A percentile compares a stretch with the other conserved stretches of the same genome.
phyloP scores from a whole-genome alignment of 2,113 vertebrate genomes.

The Anoura caudifer region DNA sequence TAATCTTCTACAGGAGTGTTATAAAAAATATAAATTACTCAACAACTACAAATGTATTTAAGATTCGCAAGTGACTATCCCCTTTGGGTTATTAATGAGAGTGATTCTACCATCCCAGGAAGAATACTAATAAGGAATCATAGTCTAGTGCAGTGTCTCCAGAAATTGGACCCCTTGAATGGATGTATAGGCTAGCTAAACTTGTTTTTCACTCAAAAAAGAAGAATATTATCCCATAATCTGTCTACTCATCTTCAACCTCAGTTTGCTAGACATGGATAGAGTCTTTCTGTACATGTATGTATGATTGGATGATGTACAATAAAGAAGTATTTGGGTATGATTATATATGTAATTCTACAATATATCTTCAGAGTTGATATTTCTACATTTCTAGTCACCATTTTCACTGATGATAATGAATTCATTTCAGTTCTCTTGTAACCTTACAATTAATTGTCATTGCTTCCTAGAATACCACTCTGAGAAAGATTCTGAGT shows the following conservation, averaged over 20 bases:
- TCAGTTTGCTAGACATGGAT: neutral
- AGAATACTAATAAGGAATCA: neutral
- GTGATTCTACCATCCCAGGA: neutral
- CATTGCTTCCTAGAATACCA: no score
- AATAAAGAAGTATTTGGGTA: fast-evolving
- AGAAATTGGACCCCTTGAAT: neutral
- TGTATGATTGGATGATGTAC: neutral
- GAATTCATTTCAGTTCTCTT: neutral
- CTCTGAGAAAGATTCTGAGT: neutral
- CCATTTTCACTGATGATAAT: neutral
- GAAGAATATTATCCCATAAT: neutral
- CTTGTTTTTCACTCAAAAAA: neutral
- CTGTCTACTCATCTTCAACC: neutral
- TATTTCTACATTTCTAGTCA: neutral
- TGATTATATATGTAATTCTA: neutral
- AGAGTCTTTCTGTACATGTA: fast-evolving
- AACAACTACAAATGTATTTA: neutral
- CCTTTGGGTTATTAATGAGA: neutral
- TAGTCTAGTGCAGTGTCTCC: fast-evolving
- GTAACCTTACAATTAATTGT: fast-evolving
- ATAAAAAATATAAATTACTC: neutral
- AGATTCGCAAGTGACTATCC: neutral
- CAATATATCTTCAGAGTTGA: neutral
- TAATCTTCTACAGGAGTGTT: neutral
- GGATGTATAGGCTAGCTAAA: neutral